Base-by-base conservation (phyloP, 2,888 invertebrate genomes). In the Eupithecia insigniata region DNA sequence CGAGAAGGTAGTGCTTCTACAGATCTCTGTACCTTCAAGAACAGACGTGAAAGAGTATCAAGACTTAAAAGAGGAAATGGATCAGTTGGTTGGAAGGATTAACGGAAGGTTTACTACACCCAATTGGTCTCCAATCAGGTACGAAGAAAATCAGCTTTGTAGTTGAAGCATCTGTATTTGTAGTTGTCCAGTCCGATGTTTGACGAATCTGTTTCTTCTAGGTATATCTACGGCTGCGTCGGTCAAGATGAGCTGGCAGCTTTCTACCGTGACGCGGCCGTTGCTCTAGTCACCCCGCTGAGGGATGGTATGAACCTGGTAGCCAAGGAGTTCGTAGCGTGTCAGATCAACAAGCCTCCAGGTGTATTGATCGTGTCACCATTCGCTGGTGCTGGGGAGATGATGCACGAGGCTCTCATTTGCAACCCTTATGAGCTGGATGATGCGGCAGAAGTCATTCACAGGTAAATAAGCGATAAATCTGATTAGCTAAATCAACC, bases 271-370 rank as follows among this genome's bases (percentile, higher is more conserved):
- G 98, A 98, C 82, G 96, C 98, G 0, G 96, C 97, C 0, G 98
- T 98, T 0, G 98, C 98, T 43, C 91, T 98, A 58, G 98, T 98
- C 0, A 98, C 98, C 0, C 98, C 98, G 0, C 89, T 98, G 3
- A 94, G 98, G 69, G 98, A 98, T 83, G 98, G 98, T 67, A 98
- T 98, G 98, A 98, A 98, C 90, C 95, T 98, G 69, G 98, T 98
- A 0, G 98, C 98, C 10, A 98, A 98, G 87, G 98, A 98, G 88
- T 98, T 98, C 85, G 98, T 98, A 1, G 98, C 98, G 1, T 98
- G 98, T 84, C 98, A 98, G 90, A 98, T 98, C 46, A 98, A 98
- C 83, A 95, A 95, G 32, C 96, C 97, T 0, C 98, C 97, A 0
- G 98, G 98, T 3, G 98, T 98, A 0, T 90, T 98, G 51, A 97